phyloP scores from a whole-genome alignment of 2,888 invertebrate species.

The Ferrisia virgata region DNA sequence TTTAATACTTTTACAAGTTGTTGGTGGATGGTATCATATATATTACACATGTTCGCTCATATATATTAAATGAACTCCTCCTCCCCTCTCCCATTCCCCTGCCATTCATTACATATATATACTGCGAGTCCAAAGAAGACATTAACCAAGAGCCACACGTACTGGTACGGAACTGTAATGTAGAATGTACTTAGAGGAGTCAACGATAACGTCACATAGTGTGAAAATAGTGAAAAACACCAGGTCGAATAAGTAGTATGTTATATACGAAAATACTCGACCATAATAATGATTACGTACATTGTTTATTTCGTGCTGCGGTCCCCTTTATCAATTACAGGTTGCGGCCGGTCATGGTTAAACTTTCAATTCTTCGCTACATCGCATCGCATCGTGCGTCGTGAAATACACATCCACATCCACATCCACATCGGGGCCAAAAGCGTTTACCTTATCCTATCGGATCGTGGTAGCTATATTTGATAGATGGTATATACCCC shows the following conservation, averaged over 20 bases:
- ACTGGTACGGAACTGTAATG: no score
- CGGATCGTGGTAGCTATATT: not conserved
- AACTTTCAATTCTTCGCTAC: not conserved
- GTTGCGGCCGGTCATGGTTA: conserved; percentile 17
- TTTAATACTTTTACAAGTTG: no score
- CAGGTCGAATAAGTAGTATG: not conserved
- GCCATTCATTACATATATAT: no score
- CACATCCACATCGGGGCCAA: not conserved
- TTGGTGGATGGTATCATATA: no score
- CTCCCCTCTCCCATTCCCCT: no score
- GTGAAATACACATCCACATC: not conserved
- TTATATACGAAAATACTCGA: not conserved
- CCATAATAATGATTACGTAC: not conserved
- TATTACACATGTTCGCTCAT: no score
- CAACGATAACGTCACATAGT: not conserved
- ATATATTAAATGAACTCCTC: no score
- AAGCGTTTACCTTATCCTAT: not conserved
- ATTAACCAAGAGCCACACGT: no score
- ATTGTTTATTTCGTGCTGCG: conserved; percentile 11
- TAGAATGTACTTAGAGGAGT: no score
- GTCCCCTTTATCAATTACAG: conserved; percentile 20
- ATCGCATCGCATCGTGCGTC: not conserved
- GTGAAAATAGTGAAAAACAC: not conserved
- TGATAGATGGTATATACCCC: no score
- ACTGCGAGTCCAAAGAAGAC: no score